These are phyloP conservation scores for Ptyas mucosa DNA, from an alignment of 2,113 vertebrate species.

Conservation along the genomic window DNA sequence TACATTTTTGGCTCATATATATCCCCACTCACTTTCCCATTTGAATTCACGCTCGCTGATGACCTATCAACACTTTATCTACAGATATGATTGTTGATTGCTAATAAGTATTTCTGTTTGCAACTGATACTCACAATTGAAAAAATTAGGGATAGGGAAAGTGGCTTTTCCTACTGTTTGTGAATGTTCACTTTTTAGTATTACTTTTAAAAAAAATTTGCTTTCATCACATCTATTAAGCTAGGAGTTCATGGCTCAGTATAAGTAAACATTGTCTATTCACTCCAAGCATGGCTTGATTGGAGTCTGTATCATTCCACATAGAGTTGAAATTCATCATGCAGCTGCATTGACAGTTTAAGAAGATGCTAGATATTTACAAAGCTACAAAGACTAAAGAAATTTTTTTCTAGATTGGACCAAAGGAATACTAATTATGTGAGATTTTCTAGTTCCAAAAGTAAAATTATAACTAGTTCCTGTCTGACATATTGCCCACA, in stretches of 20 bases:
- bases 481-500: not conserved
- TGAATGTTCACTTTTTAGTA: not conserved
- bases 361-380: not conserved
- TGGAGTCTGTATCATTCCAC: not conserved
- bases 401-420: not conserved
- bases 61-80: conserved; percentile 33
- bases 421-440: not conserved
- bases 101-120: not conserved
- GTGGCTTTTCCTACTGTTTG: not conserved
- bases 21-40: not conserved
- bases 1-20: conserved; percentile 21
- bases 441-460: not conserved
- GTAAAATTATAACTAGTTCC: not conserved
- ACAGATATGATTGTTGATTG: conserved; percentile 43
- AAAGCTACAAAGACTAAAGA: not conserved
- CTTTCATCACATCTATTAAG: not conserved
- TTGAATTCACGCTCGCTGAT: not conserved
- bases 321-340: conserved; percentile 1
- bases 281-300: conserved; percentile 12
- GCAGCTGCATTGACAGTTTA: conserved; percentile 19
- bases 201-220: not conserved
- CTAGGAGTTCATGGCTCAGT: conserved; percentile 25
- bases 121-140: conserved; percentile 12
- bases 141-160: conserved; percentile 22
- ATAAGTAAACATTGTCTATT: conserved; percentile 23